Percentiles rank a stretch among this genome's conserved stretches.
phyloP scores from a whole-genome alignment of 2,888 invertebrate genomes.

The Meteorus cinctellus region DNA sequence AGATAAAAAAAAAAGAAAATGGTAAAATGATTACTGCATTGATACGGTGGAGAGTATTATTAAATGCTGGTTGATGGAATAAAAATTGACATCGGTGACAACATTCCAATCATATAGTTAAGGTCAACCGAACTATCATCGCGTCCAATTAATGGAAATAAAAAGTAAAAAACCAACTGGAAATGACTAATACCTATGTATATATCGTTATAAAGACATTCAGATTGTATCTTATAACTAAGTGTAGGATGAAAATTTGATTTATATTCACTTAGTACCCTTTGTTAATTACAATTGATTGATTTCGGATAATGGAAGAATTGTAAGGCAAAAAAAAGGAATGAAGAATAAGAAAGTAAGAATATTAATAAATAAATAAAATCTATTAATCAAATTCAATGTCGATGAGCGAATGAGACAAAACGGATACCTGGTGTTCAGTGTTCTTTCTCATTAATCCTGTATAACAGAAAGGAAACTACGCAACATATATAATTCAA shows the following conservation, averaged over 20 bases:
- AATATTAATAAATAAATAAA: background rate
- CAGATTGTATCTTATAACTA: conserved; percentile 65
- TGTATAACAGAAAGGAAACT: background rate
- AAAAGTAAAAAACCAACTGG: conserved; percentile 44
- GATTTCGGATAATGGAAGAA: background rate
- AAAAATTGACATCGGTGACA: conserved; percentile 10
- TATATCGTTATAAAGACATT: conserved; percentile 62
- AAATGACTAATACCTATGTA: conserved; percentile 65
- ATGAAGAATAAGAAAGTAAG: background rate
- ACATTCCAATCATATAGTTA: conserved; percentile 49
- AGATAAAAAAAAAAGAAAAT: conserved; percentile 8
- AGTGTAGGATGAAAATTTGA: background rate
- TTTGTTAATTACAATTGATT: background rate
- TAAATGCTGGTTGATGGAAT: conserved; percentile 17
- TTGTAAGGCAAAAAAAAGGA: background rate
- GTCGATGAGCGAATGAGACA: background rate
- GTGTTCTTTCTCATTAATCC: conserved; percentile 20
- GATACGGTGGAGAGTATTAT: background rate
- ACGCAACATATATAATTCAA: background rate
- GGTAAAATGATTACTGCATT: background rate
- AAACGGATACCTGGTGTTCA: conserved; percentile 26
- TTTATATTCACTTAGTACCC: background rate
- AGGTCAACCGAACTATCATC: conserved; percentile 52
- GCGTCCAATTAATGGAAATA: conserved; percentile 52
- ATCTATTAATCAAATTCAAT: background rate